Conservation (phyloP, 1,140 invertebrate genomes). For the Cepaea nemoralis region DNA sequence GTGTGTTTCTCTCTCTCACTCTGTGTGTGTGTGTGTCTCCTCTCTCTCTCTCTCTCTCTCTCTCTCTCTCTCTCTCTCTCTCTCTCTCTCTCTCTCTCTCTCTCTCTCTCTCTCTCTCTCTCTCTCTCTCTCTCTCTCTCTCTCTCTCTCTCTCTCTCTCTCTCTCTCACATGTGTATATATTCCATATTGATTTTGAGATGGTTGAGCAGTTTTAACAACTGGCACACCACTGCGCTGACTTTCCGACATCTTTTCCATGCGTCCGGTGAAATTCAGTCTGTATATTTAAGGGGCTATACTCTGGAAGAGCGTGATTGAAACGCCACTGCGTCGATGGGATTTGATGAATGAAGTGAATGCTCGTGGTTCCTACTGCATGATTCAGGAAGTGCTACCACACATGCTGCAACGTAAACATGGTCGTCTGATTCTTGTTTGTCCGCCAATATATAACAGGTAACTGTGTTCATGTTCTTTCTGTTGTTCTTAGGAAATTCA, state of each 20-base stretch:
- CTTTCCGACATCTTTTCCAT: background rate
- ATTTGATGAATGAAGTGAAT: constrained; percentile 61
- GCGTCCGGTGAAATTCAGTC: too few species aligned
- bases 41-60: too few species aligned
- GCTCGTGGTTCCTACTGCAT: constrained; percentile 57
- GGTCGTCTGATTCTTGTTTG: constrained; percentile 58
- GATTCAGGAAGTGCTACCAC: constrained; percentile 55
- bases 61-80: too few species aligned
- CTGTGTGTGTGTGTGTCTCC: too few species aligned
- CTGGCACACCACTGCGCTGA: background rate
- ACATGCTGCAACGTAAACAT: constrained; percentile 52
- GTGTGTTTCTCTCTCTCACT: too few species aligned
- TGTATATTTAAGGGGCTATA: constrained; percentile 51
- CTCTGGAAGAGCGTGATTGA: constrained; percentile 57
- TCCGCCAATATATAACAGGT: constrained; percentile 64
- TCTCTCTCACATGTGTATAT: too few species aligned
- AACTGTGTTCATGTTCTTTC: too few species aligned
- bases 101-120: too few species aligned
- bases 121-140: too few species aligned
- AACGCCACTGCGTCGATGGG: constrained; percentile 56
- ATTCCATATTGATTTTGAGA: background rate
- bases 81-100: too few species aligned
- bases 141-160: too few species aligned
- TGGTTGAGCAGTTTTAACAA: background rate
- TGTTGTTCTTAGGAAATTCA: too few species aligned